Evolutionary conservation across 2,113 vertebrate genomes (phyloP).

Genomic region (Caranx ignobilis): DNA sequence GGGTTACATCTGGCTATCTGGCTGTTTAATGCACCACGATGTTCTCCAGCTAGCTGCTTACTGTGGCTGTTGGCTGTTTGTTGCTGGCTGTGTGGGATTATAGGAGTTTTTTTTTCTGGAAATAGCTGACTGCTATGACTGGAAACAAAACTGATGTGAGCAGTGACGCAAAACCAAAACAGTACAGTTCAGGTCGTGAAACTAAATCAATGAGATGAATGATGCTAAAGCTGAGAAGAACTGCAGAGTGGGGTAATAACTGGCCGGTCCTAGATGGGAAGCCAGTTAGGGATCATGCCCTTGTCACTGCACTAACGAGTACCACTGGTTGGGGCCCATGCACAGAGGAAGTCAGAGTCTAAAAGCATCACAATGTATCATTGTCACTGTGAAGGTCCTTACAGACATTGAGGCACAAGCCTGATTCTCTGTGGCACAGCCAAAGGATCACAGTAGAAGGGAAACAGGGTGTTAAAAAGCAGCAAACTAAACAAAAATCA

Average conservation of each 20-base stretch:
- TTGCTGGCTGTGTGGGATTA: background rate
- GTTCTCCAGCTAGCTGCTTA: background rate
- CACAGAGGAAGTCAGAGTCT: background rate
- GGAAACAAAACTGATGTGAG: background rate
- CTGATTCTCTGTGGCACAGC: background rate
- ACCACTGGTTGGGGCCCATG: background rate
- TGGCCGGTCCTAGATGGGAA: background rate
- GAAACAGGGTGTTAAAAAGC: background rate
- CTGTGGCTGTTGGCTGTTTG: background rate
- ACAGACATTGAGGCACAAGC: background rate
- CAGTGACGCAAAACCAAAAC: conserved; percentile 4
- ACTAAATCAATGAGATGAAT: background rate
- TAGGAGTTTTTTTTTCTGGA: background rate
- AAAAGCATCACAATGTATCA: background rate
- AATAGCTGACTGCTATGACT: background rate
- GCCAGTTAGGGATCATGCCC: background rate
- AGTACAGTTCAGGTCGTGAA: background rate
- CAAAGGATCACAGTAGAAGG: background rate
- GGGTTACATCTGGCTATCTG: too few species aligned
- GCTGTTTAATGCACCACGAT: background rate
- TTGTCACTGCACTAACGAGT: background rate
- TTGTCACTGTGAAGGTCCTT: background rate
- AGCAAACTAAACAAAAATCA: background rate
- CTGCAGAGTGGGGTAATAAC: too few species aligned
- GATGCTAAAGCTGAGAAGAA: too few species aligned